Evolutionary conservation across 2,888 invertebrate genomes (phyloP).

Genomic region (Falcaria lacertinaria): DNA sequence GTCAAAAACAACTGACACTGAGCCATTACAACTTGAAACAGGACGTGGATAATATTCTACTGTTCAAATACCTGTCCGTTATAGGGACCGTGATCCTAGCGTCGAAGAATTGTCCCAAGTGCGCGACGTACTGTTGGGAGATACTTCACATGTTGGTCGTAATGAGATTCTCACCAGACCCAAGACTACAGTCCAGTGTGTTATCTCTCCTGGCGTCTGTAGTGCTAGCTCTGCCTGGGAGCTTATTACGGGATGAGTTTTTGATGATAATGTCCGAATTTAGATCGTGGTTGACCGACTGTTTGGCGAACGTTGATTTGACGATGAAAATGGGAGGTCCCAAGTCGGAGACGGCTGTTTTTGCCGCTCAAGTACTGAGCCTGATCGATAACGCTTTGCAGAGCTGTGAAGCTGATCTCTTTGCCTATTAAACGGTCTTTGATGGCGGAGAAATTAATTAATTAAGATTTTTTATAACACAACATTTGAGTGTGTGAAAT

Average conservation of each 20-base stretch:
- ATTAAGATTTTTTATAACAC: too few species aligned
- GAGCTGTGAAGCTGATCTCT: conserved; percentile 22
- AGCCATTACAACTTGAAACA: conserved; percentile 76
- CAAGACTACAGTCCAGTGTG: conserved; percentile 82
- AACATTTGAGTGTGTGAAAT: too few species aligned
- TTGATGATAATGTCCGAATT: conserved; percentile 82
- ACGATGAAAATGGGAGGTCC: conserved; percentile 77
- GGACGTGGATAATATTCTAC: conserved; percentile 83
- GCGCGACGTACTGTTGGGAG: conserved; percentile 84
- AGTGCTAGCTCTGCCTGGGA: conserved; percentile 80
- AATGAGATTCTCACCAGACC: conserved; percentile 83
- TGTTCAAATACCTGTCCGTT: conserved; percentile 85
- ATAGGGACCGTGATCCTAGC: conserved; percentile 83
- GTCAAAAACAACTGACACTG: conserved; percentile 76
- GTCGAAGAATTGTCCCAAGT: conserved; percentile 83
- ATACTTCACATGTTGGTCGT: conserved; percentile 83
- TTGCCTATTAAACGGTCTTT: neutral
- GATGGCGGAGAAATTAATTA: too few species aligned
- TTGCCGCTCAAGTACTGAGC: conserved; percentile 81
- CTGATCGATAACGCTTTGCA: conserved; percentile 73
- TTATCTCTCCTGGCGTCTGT: conserved; percentile 84
- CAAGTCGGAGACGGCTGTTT: conserved; percentile 81
- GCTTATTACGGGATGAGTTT: conserved; percentile 80
- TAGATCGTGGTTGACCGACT: conserved; percentile 82
- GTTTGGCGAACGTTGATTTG: conserved; percentile 71